These are phyloP conservation scores for Dermatemys mawii DNA, from an alignment of 2,113 vertebrate genomes.

Conservation along the genomic window DNA sequence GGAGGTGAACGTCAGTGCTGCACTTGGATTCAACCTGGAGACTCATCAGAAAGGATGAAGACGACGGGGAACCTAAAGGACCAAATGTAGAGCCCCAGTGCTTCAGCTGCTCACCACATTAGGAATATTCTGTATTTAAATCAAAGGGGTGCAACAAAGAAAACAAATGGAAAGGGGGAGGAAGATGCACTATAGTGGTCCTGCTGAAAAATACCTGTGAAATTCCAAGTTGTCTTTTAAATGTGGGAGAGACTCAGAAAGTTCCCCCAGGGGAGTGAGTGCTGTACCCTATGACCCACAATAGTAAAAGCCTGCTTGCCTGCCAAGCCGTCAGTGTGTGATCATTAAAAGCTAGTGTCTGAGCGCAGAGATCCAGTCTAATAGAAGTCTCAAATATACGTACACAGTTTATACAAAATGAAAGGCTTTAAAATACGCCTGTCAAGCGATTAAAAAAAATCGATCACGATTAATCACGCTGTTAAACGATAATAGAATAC, in stretches of 20 bases:
- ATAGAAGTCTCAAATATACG: not conserved
- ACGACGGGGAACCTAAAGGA: not conserved
- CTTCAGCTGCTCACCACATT: not conserved
- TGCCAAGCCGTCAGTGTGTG: conserved; percentile 40
- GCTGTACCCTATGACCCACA: conserved; percentile 52
- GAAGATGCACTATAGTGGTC: conserved; percentile 28
- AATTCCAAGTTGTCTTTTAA: conserved; percentile 10
- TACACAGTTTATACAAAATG: not conserved
- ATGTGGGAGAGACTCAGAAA: conserved; percentile 18
- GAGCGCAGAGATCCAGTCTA: not conserved
- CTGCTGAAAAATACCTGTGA: not conserved
- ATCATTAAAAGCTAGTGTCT: not conserved
- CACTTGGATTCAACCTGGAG: not conserved
- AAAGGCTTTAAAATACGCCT: not conserved
- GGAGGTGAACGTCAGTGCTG: not conserved
- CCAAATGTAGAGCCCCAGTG: not conserved
- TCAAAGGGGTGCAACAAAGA: conserved; percentile 10
- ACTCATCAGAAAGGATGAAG: not conserved
- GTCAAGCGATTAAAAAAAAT: too few relatives aligned
- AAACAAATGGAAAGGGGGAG: conserved; percentile 42
- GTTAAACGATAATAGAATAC: too few relatives aligned
- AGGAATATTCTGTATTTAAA: not conserved
- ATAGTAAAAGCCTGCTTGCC: conserved; percentile 32
- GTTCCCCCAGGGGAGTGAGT: conserved; percentile 38
- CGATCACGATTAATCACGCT: too few relatives aligned